phyloP scores from a whole-genome alignment of 2,797 vertebrate species.

The Urosaurus nigricauda region DNA sequence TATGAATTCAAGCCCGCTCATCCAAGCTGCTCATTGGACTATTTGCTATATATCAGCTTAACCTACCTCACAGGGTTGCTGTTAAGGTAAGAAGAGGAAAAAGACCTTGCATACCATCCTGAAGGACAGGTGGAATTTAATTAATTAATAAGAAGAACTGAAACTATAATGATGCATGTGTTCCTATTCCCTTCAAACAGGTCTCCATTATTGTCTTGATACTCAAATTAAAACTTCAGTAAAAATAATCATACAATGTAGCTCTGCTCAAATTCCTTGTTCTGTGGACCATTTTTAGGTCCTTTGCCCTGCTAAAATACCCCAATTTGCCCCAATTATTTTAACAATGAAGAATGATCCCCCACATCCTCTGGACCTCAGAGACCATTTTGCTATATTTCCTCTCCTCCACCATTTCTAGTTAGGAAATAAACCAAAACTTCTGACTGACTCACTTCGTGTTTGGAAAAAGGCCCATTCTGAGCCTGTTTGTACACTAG shows the following conservation, averaged over 20 bases:
- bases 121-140: no score
- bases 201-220: neutral
- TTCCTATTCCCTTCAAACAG: no score
- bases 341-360: no score
- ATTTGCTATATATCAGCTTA: neutral
- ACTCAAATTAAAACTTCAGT: neutral
- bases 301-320: no score
- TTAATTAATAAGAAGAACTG: no score
- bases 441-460: neutral
- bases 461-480: neutral
- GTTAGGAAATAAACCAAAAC: neutral
- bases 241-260: neutral
- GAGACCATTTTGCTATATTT: neutral
- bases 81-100: no score
- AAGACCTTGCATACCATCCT: no score
- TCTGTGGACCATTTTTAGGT: neutral
- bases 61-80: neutral
- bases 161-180: no score
- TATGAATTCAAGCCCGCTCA: neutral
- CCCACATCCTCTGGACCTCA: no score
- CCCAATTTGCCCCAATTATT: no score
- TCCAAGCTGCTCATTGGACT: neutral
- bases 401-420: neutral
- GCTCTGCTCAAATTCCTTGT: neutral
- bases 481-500: neutral